Base-by-base conservation (phyloP, 2,888 invertebrate species). In the Theodoxus fluviatilis region DNA sequence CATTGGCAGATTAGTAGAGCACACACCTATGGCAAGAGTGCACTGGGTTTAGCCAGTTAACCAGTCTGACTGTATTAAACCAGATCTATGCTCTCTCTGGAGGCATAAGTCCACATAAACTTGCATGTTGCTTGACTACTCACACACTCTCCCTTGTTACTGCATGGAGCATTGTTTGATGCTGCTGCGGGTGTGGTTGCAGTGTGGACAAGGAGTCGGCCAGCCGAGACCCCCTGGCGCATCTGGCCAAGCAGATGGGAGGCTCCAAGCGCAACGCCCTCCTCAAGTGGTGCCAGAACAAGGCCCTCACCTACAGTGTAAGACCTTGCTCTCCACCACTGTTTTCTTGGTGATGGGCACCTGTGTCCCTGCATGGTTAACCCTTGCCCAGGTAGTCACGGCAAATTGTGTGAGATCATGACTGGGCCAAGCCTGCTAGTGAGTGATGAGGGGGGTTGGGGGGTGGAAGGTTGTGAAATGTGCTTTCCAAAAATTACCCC, bases 271-370 rank as follows among this genome's bases (percentile, higher is more conserved):
- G 97, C 2, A 97, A 97, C 87, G 97, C 96, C 1, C 89, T 97
- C 73, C 90, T 97, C 35, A 96, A 96, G 86, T 97, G 97, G 97
- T 97, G 97, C 88, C 96, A 97, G 86, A 94, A 94, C 85, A 95
- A 94, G 86, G 94, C 95, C 0, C 89, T 92, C 31, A 94, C 94
- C 28, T 96, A 96, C 88, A 83, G 82, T 78, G 88, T 88, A 76
- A 80, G 82, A 77, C 6, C 7, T 3, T 12, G n/a, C 12, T 66
- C 28, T 15, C 15, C 15, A 15, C 18, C 22, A 4, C n/a, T 33
- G 18, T 28, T 40, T 38, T 0, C 37, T 64, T 6, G n/a, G 59
- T 28, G 18, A n/a, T n/a, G n/a, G n/a, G n/a, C n/a, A n/a, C n/a
- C n/a, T n/a, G n/a, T n/a, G n/a, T n/a, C n/a, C n/a, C n/a, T n/a